These are phyloP conservation scores for Enteromius anoplus DNA, from an alignment of 2,797 vertebrate genomes.

Conservation along the genomic window DNA sequence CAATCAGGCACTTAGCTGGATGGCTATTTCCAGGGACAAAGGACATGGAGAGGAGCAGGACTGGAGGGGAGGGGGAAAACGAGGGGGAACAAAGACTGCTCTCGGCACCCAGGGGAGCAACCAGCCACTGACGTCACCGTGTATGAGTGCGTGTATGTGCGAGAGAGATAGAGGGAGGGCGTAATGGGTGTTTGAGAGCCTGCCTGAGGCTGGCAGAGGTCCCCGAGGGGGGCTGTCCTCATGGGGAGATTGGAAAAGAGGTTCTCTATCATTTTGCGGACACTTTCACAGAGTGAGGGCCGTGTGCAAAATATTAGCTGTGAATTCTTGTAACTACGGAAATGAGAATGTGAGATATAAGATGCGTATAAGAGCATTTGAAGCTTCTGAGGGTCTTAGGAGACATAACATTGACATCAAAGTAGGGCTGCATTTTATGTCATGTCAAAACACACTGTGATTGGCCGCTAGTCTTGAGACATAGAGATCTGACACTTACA, in stretches of 20 bases:
- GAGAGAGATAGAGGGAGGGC: constrained; percentile 42
- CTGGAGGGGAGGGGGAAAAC: constrained; percentile 59
- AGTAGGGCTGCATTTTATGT: not conserved
- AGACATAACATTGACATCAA: constrained; percentile 5
- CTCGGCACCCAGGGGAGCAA: constrained; percentile 93
- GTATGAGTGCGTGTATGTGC: constrained; percentile 51
- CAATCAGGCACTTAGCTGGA: constrained; percentile 97
- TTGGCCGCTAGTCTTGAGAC: not conserved
- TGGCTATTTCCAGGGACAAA: constrained; percentile 98
- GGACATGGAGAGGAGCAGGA: constrained; percentile 89
- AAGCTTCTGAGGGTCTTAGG: not conserved
- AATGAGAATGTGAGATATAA: constrained; percentile 15
- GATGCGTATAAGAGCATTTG: not conserved
- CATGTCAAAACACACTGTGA: not conserved
- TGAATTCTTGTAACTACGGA: not conserved
- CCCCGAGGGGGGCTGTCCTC: constrained; percentile 87
- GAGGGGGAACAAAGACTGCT: constrained; percentile 76
- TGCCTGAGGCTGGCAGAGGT: constrained; percentile 92
- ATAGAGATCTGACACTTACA: not conserved
- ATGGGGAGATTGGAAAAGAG: constrained; percentile 82
- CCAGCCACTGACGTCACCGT: constrained; percentile 92
- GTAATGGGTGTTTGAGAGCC: constrained; percentile 87
- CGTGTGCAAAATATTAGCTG: constrained; percentile 23
- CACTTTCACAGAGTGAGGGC: constrained; percentile 53
- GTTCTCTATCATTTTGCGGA: constrained; percentile 62